A percentile compares a stretch with the other conserved stretches of the same genome.
These are phyloP conservation scores for Okapia johnstoni DNA, from an alignment of 2,113 vertebrate species.

Conservation along the genomic window DNA sequence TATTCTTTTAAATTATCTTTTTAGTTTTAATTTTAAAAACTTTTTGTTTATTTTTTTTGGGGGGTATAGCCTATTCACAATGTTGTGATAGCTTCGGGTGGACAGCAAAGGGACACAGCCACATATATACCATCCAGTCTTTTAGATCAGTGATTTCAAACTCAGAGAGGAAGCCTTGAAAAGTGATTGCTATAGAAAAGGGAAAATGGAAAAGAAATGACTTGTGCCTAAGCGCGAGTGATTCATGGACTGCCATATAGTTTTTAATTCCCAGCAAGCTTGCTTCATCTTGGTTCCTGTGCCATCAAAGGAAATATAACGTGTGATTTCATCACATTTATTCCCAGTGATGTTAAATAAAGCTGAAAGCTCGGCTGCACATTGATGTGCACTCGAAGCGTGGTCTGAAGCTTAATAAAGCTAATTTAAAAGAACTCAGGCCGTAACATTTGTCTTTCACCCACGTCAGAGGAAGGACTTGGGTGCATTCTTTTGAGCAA, in stretches of 20 bases:
- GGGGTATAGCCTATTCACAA: not conserved
- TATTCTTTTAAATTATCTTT: not conserved
- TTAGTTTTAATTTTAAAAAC: not conserved
- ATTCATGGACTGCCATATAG: slow-evolving; percentile 37
- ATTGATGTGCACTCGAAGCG: slow-evolving; percentile 30
- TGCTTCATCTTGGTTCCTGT: slow-evolving; percentile 37
- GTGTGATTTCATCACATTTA: slow-evolving; percentile 41
- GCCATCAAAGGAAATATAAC: slow-evolving; percentile 62
- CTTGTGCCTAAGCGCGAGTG: slow-evolving; percentile 3
- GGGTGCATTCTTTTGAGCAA: slow-evolving; percentile 29
- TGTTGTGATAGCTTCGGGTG: not conserved
- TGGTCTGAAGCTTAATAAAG: slow-evolving; percentile 42
- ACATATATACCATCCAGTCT: not conserved
- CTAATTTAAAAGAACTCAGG: slow-evolving; percentile 46
- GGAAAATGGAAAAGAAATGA: slow-evolving; percentile 14
- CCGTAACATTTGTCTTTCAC: slow-evolving; percentile 54
- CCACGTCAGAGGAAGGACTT: slow-evolving; percentile 46
- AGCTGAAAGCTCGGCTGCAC: slow-evolving; percentile 11
- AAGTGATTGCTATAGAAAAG: not conserved
- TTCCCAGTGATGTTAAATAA: slow-evolving; percentile 58
- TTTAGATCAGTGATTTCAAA: not conserved
- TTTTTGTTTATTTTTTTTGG: not conserved
- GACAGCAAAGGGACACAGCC: not conserved
- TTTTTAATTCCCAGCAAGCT: slow-evolving; percentile 65
- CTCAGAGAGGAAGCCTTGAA: not conserved